These are phyloP conservation scores for Samia ricini DNA, from an alignment of 1,140 invertebrate species.

Conservation along the genomic window DNA sequence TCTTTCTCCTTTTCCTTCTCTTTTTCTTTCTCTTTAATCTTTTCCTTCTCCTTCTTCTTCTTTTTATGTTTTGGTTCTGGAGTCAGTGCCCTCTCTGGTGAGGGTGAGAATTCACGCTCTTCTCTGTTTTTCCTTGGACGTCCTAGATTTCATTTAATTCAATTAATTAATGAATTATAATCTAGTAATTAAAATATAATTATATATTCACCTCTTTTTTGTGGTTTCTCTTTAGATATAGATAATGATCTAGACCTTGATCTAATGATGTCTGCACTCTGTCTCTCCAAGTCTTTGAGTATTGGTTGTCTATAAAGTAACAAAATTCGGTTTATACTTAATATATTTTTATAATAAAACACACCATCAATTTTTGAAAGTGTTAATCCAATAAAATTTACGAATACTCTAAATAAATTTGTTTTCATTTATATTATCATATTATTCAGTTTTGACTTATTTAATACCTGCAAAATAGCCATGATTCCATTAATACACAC, in stretches of 20 bases:
- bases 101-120: constrained; percentile 49
- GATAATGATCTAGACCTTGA: constrained; percentile 67
- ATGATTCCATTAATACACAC: too few species aligned
- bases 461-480: too few species aligned
- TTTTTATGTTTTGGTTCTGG: constrained; percentile 65
- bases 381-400: too few species aligned
- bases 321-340: neutral
- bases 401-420: too few species aligned
- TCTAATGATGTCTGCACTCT: constrained; percentile 69
- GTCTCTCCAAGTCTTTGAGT: constrained; percentile 63
- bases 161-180: neutral
- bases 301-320: constrained; percentile 57
- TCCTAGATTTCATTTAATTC: constrained; percentile 27
- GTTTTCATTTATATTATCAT: too few species aligned
- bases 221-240: constrained; percentile 54
- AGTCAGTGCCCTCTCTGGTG: constrained; percentile 46
- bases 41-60: constrained; percentile 68
- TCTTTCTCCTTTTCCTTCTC: constrained; percentile 49
- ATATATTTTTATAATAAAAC: too few species aligned
- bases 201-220: constrained; percentile 39
- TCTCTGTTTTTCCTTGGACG: constrained; percentile 50
- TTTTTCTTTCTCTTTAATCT: constrained; percentile 41
- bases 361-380: too few species aligned
- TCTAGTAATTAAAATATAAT: constrained; percentile 1
- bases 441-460: too few species aligned